Conservation (phyloP, 1,140 invertebrate species). For the Triops cancriformis region DNA sequence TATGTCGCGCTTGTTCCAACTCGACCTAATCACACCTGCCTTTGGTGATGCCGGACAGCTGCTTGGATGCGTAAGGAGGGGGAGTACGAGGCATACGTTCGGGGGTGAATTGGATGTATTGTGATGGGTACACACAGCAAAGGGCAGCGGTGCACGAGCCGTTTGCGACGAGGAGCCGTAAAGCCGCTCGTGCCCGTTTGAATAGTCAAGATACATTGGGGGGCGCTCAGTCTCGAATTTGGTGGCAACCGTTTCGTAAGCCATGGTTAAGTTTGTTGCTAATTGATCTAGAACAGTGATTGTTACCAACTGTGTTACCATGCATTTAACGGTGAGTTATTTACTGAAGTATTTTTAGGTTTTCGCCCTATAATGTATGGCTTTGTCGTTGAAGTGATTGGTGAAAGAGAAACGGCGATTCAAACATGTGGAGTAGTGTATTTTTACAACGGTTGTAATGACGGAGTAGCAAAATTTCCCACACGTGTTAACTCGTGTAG, state of each 20-base stretch:
- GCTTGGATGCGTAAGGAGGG: not conserved
- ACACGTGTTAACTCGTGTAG: not conserved
- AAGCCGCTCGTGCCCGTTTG: conserved; percentile 1
- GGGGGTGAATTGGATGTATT: not conserved
- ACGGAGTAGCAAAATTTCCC: not conserved
- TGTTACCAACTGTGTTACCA: not conserved
- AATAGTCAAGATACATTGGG: not conserved
- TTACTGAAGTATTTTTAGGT: not conserved
- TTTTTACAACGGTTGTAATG: not conserved
- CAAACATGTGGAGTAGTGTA: no score
- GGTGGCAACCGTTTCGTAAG: conserved; percentile 9
- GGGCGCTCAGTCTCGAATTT: not conserved
- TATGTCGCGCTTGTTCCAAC: conserved; percentile 3
- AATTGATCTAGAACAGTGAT: not conserved
- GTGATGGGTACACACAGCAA: not conserved
- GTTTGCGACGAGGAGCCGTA: not conserved
- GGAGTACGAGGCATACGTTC: not conserved
- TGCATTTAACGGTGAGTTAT: not conserved
- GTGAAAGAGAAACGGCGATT: no score
- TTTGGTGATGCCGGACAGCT: not conserved
- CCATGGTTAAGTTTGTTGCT: not conserved
- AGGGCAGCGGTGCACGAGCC: conserved; percentile 5
- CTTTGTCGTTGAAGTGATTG: no score
- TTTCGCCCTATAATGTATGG: no score
- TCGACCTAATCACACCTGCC: conserved; percentile 8